A percentile compares a stretch with the other conserved stretches of the same genome.
These are phyloP conservation scores for Coelopa frigida DNA, from an alignment of 1,140 invertebrate species.

Conservation along the genomic window DNA sequence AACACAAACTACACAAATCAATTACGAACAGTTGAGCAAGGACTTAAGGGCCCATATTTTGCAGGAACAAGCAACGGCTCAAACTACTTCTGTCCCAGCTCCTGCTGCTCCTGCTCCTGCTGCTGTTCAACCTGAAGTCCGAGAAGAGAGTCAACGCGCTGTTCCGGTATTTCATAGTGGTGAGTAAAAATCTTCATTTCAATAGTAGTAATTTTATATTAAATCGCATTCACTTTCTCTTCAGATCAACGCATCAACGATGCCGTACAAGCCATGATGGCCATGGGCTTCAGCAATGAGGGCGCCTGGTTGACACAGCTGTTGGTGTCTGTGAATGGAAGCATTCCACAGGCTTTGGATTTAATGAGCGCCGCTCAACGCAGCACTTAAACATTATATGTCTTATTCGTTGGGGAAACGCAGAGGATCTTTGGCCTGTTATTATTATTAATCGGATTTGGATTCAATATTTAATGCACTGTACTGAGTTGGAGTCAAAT, in stretches of 20 bases:
- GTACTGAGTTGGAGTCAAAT: too few relatives aligned
- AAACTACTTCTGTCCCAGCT: slow-evolving; percentile 12
- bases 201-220: not conserved
- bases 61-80: slow-evolving; percentile 10
- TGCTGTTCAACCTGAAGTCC: slow-evolving; percentile 10
- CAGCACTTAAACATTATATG: slow-evolving; percentile 6
- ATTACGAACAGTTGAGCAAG: not conserved
- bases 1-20: too few relatives aligned
- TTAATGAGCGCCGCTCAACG: slow-evolving; percentile 47
- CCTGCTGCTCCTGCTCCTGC: slow-evolving; percentile 13
- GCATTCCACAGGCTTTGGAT: slow-evolving; percentile 65
- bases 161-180: slow-evolving; percentile 27
- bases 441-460: too few relatives aligned
- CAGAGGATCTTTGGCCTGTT: too few relatives aligned
- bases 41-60: slow-evolving; percentile 18
- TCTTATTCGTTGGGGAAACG: too few relatives aligned
- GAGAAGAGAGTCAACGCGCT: slow-evolving; percentile 20
- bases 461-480: too few relatives aligned
- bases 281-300: slow-evolving; percentile 78
- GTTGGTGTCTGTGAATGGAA: slow-evolving; percentile 53
- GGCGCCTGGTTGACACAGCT: slow-evolving; percentile 52
- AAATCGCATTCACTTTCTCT: slow-evolving; percentile 12
- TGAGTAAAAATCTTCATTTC: slow-evolving; percentile 13
- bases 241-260: slow-evolving; percentile 55
- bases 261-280: slow-evolving; percentile 60